Evolutionary conservation across 1,140 invertebrate species (phyloP), one percentile per base, ranked within the genome.

Genomic region (Aphidius gifuensis): DNA sequence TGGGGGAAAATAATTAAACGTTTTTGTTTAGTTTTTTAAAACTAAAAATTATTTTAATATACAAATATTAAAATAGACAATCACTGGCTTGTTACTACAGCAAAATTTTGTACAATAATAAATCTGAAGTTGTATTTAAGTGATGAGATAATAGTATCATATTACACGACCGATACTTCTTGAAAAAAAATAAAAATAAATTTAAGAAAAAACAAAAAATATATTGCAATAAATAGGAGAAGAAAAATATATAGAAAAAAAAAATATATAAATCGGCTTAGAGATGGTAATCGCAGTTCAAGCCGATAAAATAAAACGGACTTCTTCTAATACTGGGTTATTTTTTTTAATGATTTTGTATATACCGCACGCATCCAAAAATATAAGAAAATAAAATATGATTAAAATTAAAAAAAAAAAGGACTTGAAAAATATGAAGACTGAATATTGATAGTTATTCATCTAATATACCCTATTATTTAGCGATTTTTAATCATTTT

Each of bases 211-310:
- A 55, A 40, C 58, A 40, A 58, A 62, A 58, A 44, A 42, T 43
- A 60, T 58, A 11, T 8, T 40, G 5, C 23, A 48, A 21, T 53
- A 47, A 58, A 56, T 21, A 48, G 32, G 49, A 5, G 38, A 42
- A 38, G 11, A 57, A 44, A 64, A 61, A 49, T 53, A 49, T 55
- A 23, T 32, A 51, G 46, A 49, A 61, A 58, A 61, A 61, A 57
- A 62, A 16, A 16, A 16, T n/a, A 32, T 32, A 58, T 48, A 58
- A 46, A 58, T 60, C 48, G 58, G 49, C 46, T 66, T 63, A 63
- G 61, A 58, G 69, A 72, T 69, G 62, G 63, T 71, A 72, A 72
- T 71, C 66, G 63, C 58, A 63, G 69, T 54, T 57, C 58, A 47
- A 50, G 55, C 60, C 56, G 61, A 68, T 69, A 67, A 64, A 69